Evolutionary conservation across 2,888 invertebrate genomes (phyloP).

Genomic region (Aromia moschata): DNA sequence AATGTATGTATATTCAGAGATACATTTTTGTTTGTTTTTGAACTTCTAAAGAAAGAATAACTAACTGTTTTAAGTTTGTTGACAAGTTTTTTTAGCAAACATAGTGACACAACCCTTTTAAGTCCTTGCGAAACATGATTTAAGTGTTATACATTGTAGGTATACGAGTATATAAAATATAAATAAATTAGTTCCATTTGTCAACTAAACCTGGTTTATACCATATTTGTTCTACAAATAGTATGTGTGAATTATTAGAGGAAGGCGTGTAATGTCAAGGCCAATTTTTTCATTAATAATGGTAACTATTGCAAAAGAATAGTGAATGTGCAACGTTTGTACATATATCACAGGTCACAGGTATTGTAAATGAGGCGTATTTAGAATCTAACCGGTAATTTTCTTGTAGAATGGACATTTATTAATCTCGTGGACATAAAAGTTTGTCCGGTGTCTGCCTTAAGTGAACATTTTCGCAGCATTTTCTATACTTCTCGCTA

Average conservation of each 20-base stretch:
- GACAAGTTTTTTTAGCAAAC: too few relatives aligned
- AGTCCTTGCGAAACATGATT: too few relatives aligned
- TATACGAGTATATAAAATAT: neutral
- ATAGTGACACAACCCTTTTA: too few relatives aligned
- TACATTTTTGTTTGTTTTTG: too few relatives aligned
- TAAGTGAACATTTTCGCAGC: too few relatives aligned
- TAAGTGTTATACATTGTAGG: neutral
- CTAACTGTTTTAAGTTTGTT: too few relatives aligned
- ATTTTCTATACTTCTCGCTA: too few relatives aligned
- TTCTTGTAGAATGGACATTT: neutral
- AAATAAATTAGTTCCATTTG: neutral
- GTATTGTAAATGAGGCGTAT: neutral
- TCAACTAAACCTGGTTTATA: neutral
- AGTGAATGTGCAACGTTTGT: neutral
- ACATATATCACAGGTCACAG: neutral
- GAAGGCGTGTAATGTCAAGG: conserved; percentile 11
- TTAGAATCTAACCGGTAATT: neutral
- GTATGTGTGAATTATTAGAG: conserved; percentile 3
- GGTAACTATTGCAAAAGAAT: neutral
- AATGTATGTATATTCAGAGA: too few relatives aligned
- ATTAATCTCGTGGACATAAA: neutral
- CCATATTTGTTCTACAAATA: conserved; percentile 5
- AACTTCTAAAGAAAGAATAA: too few relatives aligned
- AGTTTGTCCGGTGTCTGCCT: neutral
- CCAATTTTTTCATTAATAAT: neutral